Evolutionary conservation across 1,140 invertebrate species (phyloP).

Genomic region (Cydia splendana): DNA sequence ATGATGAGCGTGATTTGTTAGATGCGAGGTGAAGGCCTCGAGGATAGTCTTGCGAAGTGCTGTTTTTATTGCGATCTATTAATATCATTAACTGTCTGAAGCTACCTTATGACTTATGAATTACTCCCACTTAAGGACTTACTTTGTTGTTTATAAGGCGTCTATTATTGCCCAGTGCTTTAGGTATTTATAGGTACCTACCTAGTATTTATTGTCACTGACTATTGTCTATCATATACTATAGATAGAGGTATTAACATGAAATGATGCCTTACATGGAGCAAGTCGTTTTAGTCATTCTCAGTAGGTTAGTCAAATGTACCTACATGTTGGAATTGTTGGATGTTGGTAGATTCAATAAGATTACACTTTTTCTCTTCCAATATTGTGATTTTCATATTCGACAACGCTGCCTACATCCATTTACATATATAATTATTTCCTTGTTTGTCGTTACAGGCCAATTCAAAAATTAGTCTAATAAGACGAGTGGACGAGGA

Average conservation of each 20-base stretch:
- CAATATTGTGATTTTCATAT: too few relatives aligned
- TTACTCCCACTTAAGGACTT: not conserved
- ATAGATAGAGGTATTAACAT: too few relatives aligned
- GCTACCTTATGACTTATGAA: not conserved
- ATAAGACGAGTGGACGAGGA: conserved; percentile 86
- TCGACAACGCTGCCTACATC: not conserved
- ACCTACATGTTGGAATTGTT: too few relatives aligned
- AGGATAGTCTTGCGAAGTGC: not conserved
- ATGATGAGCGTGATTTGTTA: not conserved
- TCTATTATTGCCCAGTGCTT: not conserved
- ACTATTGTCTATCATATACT: too few relatives aligned
- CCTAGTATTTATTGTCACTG: too few relatives aligned
- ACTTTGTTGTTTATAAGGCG: not conserved
- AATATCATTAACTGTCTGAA: not conserved
- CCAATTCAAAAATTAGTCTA: conserved; percentile 85
- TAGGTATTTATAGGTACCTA: too few relatives aligned
- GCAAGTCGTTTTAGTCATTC: too few relatives aligned
- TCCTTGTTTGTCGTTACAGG: conserved; percentile 76
- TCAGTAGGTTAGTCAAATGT: too few relatives aligned
- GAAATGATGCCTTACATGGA: too few relatives aligned
- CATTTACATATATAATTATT: not conserved
- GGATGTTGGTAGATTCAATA: too few relatives aligned
- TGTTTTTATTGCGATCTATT: not conserved
- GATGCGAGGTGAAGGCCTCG: not conserved
- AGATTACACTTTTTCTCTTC: too few relatives aligned